Conservation (phyloP, 1,140 invertebrate species). For the Dendrolimus punctatus region DNA sequence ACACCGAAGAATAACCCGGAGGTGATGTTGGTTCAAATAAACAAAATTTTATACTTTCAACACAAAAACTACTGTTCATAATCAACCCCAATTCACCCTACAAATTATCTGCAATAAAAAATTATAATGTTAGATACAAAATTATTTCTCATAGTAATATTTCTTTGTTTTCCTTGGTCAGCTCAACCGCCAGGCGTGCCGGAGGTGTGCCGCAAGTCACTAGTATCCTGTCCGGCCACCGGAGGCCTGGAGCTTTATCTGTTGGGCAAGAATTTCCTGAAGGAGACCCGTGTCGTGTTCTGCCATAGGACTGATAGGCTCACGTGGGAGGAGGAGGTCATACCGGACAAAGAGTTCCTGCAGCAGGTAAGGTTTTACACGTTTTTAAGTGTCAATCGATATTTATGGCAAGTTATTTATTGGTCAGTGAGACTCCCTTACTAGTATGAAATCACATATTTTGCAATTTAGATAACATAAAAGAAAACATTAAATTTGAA, state of each 20-base stretch:
- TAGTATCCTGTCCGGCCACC: slow-evolving; percentile 82
- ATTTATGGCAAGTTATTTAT: too few relatives aligned
- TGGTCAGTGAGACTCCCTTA: too few relatives aligned
- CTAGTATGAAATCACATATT: too few relatives aligned
- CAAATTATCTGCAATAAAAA: background rate
- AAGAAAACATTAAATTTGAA: too few relatives aligned
- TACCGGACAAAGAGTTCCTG: slow-evolving; percentile 87
- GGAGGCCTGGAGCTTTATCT: slow-evolving; percentile 95
- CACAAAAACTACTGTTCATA: too few relatives aligned
- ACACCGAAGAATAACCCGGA: too few relatives aligned
- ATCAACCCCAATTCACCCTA: too few relatives aligned
- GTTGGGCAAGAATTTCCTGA: slow-evolving; percentile 96
- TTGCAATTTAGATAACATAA: too few relatives aligned
- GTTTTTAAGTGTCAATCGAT: too few relatives aligned
- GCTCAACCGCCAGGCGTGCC: slow-evolving; percentile 96
- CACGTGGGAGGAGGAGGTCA: slow-evolving; percentile 84
- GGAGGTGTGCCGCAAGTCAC: slow-evolving; percentile 95
- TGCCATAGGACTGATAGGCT: slow-evolving; percentile 74
- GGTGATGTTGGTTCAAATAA: too few relatives aligned
- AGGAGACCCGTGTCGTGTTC: slow-evolving; percentile 94
- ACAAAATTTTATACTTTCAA: too few relatives aligned
- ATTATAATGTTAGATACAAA: background rate
- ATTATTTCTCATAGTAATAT: background rate
- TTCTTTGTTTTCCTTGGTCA: slow-evolving; percentile 47
- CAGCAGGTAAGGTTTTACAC: slow-evolving; percentile 75